Conservation (phyloP, 2,888 invertebrate genomes). For the Meghimatium bilineatum region DNA sequence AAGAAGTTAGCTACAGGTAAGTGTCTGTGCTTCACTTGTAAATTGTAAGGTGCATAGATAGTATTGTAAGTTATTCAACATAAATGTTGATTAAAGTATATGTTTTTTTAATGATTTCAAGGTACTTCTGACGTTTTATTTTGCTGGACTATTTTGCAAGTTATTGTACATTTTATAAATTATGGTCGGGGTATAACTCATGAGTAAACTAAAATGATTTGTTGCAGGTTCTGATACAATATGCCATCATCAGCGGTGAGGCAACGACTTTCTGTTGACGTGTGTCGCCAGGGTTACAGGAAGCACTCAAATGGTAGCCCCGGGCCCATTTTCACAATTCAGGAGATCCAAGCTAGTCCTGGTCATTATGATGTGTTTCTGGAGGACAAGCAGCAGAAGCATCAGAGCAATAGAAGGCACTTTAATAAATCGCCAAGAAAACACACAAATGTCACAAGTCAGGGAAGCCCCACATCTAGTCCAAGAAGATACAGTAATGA, state of each 20-base stretch:
- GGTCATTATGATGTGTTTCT: slow-evolving; percentile 30
- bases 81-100: no score
- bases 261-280: slow-evolving; percentile 36
- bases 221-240: slow-evolving; percentile 10
- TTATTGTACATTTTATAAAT: neutral
- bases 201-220: neutral
- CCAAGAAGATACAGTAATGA: slow-evolving; percentile 26
- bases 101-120: no score
- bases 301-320: slow-evolving; percentile 18
- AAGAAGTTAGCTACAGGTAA: no score
- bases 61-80: no score
- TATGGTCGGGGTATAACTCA: neutral
- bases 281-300: slow-evolving; percentile 23
- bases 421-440: slow-evolving; percentile 15
- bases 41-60: no score
- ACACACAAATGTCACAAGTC: neutral
- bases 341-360: slow-evolving; percentile 42
- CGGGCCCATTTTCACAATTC: neutral
- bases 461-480: slow-evolving; percentile 16
- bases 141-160: no score
- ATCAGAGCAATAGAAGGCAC: slow-evolving; percentile 20
- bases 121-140: no score
- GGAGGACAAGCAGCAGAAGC: slow-evolving; percentile 34
- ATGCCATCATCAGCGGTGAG: slow-evolving; percentile 45
- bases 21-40: no score